phyloP scores from a whole-genome alignment of 2,797 vertebrate genomes.

The Gadopsis bispinosus region DNA sequence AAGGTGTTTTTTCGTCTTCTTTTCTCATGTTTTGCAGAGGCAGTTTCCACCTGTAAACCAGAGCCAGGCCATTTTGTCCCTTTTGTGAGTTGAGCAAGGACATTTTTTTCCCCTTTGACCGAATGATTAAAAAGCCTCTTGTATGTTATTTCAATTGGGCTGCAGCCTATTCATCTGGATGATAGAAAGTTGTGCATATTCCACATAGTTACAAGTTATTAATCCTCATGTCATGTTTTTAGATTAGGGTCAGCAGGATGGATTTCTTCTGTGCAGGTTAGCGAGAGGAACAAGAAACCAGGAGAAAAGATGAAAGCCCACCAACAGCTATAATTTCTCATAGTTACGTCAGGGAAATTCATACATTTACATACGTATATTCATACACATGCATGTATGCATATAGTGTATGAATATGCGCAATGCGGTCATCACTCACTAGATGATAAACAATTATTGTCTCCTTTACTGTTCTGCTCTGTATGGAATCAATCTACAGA shows the following conservation, averaged over 20 bases:
- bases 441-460: constrained; percentile 62
- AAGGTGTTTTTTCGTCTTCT: neutral
- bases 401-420: constrained; percentile 54
- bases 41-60: constrained; percentile 4
- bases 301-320: constrained; percentile 53
- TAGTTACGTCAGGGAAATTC: constrained; percentile 45
- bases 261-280: constrained; percentile 67
- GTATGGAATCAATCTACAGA: constrained; percentile 20
- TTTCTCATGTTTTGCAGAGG: constrained; percentile 8
- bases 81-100: neutral
- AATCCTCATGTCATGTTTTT: constrained; percentile 79
- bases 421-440: constrained; percentile 66
- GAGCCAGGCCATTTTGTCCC: constrained; percentile 6
- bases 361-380: constrained; percentile 52
- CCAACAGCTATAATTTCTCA: constrained; percentile 61
- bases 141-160: constrained; percentile 76
- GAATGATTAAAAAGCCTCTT: constrained; percentile 75
- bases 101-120: constrained; percentile 49
- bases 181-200: constrained; percentile 80
- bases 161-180: constrained; percentile 74
- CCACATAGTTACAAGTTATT: constrained; percentile 76
- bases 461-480: constrained; percentile 28
- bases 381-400: constrained; percentile 64
- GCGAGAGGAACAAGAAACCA: constrained; percentile 47
- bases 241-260: constrained; percentile 79